Conservation (phyloP, 2,888 invertebrate genomes). For the Magallana nippona region DNA sequence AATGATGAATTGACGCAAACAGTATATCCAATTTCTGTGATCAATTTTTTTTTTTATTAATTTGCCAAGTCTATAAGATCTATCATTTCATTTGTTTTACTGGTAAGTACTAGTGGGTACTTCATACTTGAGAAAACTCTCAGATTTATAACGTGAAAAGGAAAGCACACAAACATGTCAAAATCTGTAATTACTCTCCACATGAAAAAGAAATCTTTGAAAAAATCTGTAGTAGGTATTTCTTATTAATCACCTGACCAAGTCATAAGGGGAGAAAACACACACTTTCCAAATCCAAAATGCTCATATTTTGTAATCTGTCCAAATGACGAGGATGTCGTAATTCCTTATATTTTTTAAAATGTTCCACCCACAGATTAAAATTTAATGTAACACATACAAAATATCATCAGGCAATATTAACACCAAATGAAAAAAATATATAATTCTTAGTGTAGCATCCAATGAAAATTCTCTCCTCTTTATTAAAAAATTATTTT, state of each 20-base stretch:
- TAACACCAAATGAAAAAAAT: no score
- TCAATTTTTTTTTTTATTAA: conserved; percentile 35
- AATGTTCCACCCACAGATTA: no score
- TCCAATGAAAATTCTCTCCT: no score
- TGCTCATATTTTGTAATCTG: neutral
- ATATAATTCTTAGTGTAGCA: no score
- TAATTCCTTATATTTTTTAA: no score
- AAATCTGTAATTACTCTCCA: neutral
- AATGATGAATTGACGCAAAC: conserved; percentile 39
- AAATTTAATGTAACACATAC: no score
- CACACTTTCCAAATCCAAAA: neutral
- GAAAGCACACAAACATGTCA: neutral
- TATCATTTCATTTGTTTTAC: conserved; percentile 19
- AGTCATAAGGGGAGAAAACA: neutral
- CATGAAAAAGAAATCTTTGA: neutral
- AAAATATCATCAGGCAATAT: no score
- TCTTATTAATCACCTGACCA: conserved; percentile 21
- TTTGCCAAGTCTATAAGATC: conserved; percentile 30
- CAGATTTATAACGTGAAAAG: neutral
- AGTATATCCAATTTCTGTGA: conserved; percentile 41
- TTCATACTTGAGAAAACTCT: conserved; percentile 1
- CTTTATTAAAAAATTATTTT: no score
- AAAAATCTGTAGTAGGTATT: neutral
- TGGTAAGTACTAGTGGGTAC: neutral
- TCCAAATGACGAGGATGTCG: no score